Evolutionary conservation across 2,113 vertebrate species (phyloP).

Genomic region (Recurvirostra avosetta): DNA sequence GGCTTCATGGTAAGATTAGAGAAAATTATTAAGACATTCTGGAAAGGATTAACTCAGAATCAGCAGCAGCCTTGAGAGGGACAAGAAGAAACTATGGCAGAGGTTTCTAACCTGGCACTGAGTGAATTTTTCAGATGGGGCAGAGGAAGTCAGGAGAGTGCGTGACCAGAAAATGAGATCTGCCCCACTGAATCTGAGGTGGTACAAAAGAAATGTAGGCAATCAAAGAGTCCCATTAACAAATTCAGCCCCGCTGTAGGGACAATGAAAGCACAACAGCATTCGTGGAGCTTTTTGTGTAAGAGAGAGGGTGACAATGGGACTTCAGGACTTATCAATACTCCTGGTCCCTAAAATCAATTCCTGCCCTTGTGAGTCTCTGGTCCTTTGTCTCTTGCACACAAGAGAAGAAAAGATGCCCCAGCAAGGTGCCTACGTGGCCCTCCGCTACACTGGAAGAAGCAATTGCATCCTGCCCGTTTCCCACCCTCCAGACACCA

Average conservation of each 20-base stretch:
- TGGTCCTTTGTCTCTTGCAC: neutral
- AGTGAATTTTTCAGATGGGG: neutral
- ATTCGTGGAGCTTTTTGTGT: neutral
- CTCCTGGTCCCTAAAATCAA: neutral
- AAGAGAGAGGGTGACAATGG: neutral
- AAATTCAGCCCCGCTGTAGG: neutral
- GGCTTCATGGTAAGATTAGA: neutral
- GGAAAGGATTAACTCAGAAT: neutral
- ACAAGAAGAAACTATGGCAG: neutral
- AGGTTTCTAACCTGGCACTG: neutral
- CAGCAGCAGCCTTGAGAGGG: neutral
- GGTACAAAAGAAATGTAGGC: neutral
- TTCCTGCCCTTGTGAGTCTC: neutral
- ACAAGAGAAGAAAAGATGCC: neutral
- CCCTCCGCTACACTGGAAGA: neutral
- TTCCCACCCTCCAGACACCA: neutral
- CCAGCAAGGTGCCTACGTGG: neutral
- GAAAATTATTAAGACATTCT: neutral
- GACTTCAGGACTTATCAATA: neutral
- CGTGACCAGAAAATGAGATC: neutral
- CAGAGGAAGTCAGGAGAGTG: neutral
- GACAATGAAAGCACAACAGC: neutral
- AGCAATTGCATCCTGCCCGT: neutral
- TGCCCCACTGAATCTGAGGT: neutral
- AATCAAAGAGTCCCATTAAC: neutral